These are phyloP conservation scores for Sphaeramia orbicularis DNA, from an alignment of 2,797 vertebrate genomes.

Conservation along the genomic window DNA sequence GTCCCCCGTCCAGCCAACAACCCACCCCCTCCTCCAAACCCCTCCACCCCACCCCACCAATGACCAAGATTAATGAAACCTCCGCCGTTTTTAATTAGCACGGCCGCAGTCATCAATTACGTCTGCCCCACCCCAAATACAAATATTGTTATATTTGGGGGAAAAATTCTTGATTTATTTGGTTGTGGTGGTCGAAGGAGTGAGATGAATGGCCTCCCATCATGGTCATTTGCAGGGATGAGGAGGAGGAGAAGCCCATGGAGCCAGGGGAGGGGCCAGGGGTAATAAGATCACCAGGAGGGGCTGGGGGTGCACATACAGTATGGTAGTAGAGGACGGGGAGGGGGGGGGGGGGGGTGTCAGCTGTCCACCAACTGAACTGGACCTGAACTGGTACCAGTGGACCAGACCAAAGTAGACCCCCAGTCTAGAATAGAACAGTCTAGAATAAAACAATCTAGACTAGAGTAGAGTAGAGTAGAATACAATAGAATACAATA, in stretches of 20 bases:
- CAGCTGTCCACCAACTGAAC: constrained; percentile 61
- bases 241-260: constrained; percentile 69
- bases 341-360: too few relatives aligned
- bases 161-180: constrained; percentile 97
- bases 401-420: too few relatives aligned
- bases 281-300: constrained; percentile 63
- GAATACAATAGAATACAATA: too few relatives aligned
- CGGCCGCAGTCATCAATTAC: constrained; percentile 97
- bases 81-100: constrained; percentile 97
- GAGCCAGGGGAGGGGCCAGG: constrained; percentile 29
- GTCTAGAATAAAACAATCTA: too few relatives aligned
- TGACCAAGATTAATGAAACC: constrained; percentile 98
- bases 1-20: constrained; percentile 53
- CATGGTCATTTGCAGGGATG: constrained; percentile 90
- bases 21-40: too few relatives aligned
- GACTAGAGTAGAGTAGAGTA: too few relatives aligned
- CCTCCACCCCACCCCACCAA: constrained; percentile 47
- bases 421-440: too few relatives aligned
- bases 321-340: constrained; percentile 62
- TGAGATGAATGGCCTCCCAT: constrained; percentile 99
- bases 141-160: constrained; percentile 99
- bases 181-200: constrained; percentile 92
- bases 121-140: constrained; percentile 89
- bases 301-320: constrained; percentile 24
- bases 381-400: constrained; percentile 35